Percentiles rank a stretch among this genome's conserved stretches.
Evolutionary conservation across 2,797 vertebrate species (phyloP).

Genomic region (Myotis myotis): DNA sequence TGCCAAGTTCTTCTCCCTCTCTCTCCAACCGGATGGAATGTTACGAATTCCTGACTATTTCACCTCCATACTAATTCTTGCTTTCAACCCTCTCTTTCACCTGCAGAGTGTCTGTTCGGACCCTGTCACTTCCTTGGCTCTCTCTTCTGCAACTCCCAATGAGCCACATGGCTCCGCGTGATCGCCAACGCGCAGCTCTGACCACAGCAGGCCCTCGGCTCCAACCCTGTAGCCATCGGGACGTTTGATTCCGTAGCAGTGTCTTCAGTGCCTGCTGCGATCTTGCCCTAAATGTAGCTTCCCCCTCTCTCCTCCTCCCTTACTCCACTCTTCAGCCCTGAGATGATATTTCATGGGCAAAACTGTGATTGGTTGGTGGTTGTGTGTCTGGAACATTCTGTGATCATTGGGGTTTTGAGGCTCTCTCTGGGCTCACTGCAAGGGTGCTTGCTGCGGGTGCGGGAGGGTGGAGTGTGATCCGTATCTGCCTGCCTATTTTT

Average conservation of each 20-base stretch:
- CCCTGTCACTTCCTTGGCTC: background rate
- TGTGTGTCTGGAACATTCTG: background rate
- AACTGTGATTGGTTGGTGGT: background rate
- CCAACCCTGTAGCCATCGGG: background rate
- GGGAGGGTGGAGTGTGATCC: rapidly evolving
- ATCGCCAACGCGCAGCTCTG: background rate
- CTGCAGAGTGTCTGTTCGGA: background rate
- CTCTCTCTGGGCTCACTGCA: background rate
- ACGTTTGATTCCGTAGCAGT: background rate
- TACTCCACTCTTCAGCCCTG: no score
- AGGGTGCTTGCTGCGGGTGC: background rate
- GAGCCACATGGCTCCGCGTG: background rate
- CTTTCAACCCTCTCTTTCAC: background rate
- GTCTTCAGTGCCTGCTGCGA: background rate
- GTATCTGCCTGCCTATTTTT: background rate
- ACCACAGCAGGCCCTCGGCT: background rate
- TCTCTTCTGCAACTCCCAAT: background rate
- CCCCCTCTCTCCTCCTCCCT: background rate
- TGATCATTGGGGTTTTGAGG: background rate
- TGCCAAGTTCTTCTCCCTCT: background rate
- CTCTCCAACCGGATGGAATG: background rate
- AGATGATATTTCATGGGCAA: background rate
- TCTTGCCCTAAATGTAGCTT: no score
- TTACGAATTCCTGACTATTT: background rate
- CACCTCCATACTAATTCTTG: background rate